Evolutionary conservation across 2,888 invertebrate genomes (phyloP), one percentile per base, ranked within the genome.

Genomic region (Cerastis leucographa): DNA sequence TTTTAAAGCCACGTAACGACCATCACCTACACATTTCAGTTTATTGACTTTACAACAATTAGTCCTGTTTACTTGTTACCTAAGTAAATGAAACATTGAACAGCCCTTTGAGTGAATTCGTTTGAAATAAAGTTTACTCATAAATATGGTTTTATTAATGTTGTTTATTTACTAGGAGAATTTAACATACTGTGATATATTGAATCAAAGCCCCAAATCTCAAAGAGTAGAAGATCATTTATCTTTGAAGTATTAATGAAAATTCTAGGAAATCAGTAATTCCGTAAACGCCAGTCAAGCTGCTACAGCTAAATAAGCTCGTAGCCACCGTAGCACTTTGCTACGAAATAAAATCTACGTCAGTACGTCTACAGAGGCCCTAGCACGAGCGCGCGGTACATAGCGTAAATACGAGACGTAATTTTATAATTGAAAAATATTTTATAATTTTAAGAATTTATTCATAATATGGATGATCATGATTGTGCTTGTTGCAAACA

Each of bases 1-100:
- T 85, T 80, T 81, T 82, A 75, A 76, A 76, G 81, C 78, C 79
- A 71, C 70, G 66, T 74, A 78, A 76, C 67, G 66, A 66, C 46
- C 59, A 70, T 78, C 42, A 42, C 42, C 42, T 71, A 75, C 82
- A 83, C 70, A 70, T 85, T 85, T 76, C 56, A 59, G 46, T 73
- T 66, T 69, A 80, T 75, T 83, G 71, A 74, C 59, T 74, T 59
- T 64, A 66, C 5, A 70, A 70, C 62, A 67, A 84, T 85, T 75
- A 75, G 14, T 59, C 51, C 74, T 46, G 71, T 71, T 80, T 85
- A 72, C 69, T 76, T 49, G 29, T 85, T 76, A 62, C 64, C n/a
- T 71, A 71, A 74, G 70, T 74, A 84, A 71, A 74, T 80, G 65
- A 54, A 72, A 74, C 42, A 64, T 74, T 61, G 5, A 51, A 71